phyloP scores from a whole-genome alignment of 2,797 vertebrate genomes.

The Falco rusticolus region DNA sequence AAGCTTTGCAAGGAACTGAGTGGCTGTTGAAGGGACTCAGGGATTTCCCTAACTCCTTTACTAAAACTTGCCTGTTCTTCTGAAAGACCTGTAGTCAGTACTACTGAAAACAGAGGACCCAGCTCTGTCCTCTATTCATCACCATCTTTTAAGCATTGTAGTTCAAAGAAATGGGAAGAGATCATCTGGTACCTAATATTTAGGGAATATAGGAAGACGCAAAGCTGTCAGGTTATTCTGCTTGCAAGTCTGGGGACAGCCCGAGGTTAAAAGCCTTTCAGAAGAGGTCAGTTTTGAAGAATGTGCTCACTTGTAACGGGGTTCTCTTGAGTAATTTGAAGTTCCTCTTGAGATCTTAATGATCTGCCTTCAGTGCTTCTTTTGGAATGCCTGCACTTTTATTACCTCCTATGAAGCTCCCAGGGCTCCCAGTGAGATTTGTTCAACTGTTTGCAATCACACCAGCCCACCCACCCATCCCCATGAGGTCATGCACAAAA shows the following conservation, averaged over 20 bases:
- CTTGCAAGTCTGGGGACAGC: not conserved
- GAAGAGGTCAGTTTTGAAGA: not conserved
- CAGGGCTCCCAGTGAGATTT: conserved; percentile 42
- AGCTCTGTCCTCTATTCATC: not conserved
- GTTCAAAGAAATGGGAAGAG: not conserved
- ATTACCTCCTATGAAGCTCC: conserved; percentile 22
- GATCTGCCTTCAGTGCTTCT: not conserved
- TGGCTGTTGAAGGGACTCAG: not conserved
- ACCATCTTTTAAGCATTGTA: not conserved
- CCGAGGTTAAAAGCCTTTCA: not conserved
- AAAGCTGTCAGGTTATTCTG: not conserved
- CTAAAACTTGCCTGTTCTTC: not conserved
- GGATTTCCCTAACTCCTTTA: not conserved
- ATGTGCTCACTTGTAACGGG: not conserved
- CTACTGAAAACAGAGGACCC: not conserved
- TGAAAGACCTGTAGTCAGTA: not conserved
- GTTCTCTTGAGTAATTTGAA: not conserved
- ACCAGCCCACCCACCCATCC: not conserved
- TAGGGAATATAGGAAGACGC: not conserved
- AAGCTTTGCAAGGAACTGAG: not conserved
- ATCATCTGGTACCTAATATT: not conserved
- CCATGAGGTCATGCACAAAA: conserved; percentile 57
- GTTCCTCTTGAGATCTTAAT: not conserved
- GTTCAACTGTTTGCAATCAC: conserved; percentile 51
- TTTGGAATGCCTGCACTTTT: conserved; percentile 14